Evolutionary conservation across 1,140 invertebrate species (phyloP), one percentile per base, ranked within the genome.

Genomic region (Lordiphosa stackelbergi): DNA sequence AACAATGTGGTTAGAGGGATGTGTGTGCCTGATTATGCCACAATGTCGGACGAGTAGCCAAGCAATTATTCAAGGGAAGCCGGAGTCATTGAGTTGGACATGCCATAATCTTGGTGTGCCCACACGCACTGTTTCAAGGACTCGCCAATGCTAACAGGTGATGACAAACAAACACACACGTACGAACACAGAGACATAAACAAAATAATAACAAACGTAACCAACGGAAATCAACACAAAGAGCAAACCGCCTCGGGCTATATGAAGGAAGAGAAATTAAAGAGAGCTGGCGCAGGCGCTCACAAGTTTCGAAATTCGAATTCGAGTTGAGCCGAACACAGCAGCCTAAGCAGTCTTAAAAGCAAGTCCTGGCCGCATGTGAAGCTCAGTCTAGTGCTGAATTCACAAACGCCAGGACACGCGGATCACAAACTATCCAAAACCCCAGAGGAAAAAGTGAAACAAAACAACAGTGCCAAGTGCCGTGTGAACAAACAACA

Each of bases 61-160:
- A 40, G n/a, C 8, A 7, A 40, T 22, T 38, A 28, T 31, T 10
- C n/a, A 13, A 42, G 34, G 31, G 12, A 5, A 46, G 55, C 53
- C 56, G 48, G 43, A 61, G 61, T 47, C 56, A 71, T 58, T 64
- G 61, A 51, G 63, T 55, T 56, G 53, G 57, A 53, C 63, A 56
- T 40, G 55, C 43, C 55, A 58, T 63, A 66, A 70, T 68, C 68
- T 49, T 53, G 62, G 53, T 53, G 35, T 37, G 58, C 54, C 53
- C 40, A 62, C 63, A 66, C 53, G 49, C 55, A 49, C 59, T 51
- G 36, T 60, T 81, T 81, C 72, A 85, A 85, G 83, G 81, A 85
- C 81, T 85, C 55, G 35, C 52, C 71, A 75, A 85, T 83, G 81
- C 81, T 83, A 85, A 85, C 81, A 85, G 81, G 81, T 85, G 81